Base-by-base conservation (phyloP, 2,888 invertebrate genomes). In the Cephus rjabovi region DNA sequence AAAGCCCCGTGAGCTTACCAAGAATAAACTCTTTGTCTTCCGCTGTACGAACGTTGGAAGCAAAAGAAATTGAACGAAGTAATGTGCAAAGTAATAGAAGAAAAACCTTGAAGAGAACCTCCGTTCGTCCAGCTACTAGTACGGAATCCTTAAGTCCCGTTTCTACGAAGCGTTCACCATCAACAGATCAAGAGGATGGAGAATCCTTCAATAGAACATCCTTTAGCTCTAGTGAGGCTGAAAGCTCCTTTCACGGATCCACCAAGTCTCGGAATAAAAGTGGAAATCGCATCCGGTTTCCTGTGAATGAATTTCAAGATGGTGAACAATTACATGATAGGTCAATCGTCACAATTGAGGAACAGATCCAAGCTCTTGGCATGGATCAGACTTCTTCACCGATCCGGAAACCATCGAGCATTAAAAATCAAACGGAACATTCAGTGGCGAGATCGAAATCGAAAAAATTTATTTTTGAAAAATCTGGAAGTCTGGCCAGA, bases 191-290 rank as follows among this genome's bases (percentile, higher is more conserved):
- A 11, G 81, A 75, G 9, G 81, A 81, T 6, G 73, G 74, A 15
- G 83, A 82, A 71, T 83, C 82, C 31, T 74, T 74, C 31, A 83
- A 81, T 70, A 83, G 81, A 34, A 79, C 81, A 31, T 86, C 87
- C 70, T 75, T 56, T 34, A 87, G 83, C 35, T 83, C 85, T 9
- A 83, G 86, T 79, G 88, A 85, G 35, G 79, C 82, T 9, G 84
- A 77, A 12, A 86, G 84, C 74, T 75, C 76, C 4, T 81, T 73
- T 78, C 80, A 82, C 77, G 83, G 79, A 15, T 83, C 85, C 31
- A 81, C 83, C 35, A 84, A 79, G 77, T 77, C 77, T 0, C 84
- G 75, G 0, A 82, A 83, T 23, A 80, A 82, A 31, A 74, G 40
- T 12, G 74, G 80, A 2, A 76, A 75, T 3, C 79, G 69, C 3